A percentile compares a stretch with the other conserved stretches of the same genome.
Evolutionary conservation across 2,797 vertebrate species (phyloP).

Genomic region (Tolypeutes matacus): DNA sequence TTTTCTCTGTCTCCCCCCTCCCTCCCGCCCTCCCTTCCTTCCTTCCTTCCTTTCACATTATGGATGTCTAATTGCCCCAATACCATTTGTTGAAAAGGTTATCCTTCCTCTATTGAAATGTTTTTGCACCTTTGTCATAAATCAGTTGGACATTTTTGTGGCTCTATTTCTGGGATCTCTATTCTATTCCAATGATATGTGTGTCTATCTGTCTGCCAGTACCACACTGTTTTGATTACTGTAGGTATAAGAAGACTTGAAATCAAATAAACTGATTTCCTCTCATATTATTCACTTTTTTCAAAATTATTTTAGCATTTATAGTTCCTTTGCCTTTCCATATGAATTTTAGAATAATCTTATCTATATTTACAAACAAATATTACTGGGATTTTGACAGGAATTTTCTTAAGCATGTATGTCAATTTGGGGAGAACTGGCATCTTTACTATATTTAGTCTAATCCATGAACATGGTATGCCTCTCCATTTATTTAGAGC

Average conservation of each 20-base stretch:
- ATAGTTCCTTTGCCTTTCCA: not conserved
- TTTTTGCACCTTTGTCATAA: too few relatives aligned
- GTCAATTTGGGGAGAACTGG: not conserved
- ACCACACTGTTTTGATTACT: too few relatives aligned
- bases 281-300: not conserved
- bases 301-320: not conserved
- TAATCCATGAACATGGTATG: not conserved
- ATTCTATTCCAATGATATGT: not conserved
- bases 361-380: not conserved
- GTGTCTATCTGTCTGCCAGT: not conserved
- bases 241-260: not conserved
- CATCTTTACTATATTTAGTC: not conserved
- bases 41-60: too few relatives aligned
- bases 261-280: too few relatives aligned
- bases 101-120: not conserved
- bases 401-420: not conserved
- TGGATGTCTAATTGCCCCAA: not conserved
- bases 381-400: not conserved
- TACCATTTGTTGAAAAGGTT: not conserved
- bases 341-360: not conserved
- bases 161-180: not conserved
- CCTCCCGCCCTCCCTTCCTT: too few relatives aligned
- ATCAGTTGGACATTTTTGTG: not conserved
- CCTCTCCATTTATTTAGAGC: not conserved
- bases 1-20: too few relatives aligned